Conservation (phyloP, 2,797 vertebrate species). For the Xenops minutus region DNA sequence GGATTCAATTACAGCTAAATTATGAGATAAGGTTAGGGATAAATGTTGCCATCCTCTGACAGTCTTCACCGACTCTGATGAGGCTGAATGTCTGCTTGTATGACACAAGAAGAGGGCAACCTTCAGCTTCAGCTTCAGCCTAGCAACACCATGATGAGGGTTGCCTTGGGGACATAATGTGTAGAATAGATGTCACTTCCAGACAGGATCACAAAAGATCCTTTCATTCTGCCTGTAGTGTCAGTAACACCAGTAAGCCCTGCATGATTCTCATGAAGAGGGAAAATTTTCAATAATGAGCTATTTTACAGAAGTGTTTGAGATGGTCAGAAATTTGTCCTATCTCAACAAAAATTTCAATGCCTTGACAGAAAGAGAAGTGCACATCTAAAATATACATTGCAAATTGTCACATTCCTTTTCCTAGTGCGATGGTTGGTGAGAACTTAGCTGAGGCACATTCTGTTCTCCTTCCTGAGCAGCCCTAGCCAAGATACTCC, state of each 20-base stretch:
- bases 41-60: background rate
- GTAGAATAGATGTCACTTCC: background rate
- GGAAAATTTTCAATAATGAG: background rate
- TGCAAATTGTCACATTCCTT: background rate
- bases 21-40: background rate
- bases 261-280: background rate
- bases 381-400: background rate
- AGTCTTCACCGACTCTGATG: background rate
- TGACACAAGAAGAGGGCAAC: background rate
- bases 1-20: constrained; percentile 1
- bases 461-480: background rate
- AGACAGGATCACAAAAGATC: background rate
- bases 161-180: background rate
- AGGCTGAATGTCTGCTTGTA: background rate
- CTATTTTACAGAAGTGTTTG: background rate
- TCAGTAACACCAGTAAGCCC: background rate
- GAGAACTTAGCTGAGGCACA: fast-evolving
- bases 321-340: background rate
- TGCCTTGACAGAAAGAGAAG: background rate
- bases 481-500: background rate
- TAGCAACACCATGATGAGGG: background rate
- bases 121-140: background rate
- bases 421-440: background rate
- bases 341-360: background rate
- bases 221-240: background rate